phyloP scores from a whole-genome alignment of 2,888 invertebrate species.

The Lepidonotus clava region DNA sequence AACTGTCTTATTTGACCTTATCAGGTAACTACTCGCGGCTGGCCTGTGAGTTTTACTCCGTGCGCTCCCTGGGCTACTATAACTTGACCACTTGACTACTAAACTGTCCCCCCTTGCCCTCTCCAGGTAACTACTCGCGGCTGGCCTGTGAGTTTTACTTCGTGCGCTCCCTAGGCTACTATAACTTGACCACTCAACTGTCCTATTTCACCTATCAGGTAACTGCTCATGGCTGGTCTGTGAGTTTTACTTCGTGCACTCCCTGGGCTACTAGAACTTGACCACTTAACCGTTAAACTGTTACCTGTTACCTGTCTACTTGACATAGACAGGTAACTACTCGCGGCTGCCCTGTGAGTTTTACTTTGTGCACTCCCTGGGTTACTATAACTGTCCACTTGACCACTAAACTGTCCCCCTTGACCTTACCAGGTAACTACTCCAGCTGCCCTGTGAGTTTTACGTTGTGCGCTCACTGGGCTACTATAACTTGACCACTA shows the following conservation, averaged over 20 bases:
- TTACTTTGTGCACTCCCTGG: too few relatives aligned
- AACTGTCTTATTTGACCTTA: neutral
- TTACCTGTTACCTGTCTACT: slow-evolving; percentile 10
- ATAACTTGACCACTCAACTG: neutral
- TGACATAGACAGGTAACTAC: slow-evolving; percentile 69
- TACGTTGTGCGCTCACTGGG: neutral
- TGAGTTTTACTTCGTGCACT: neutral
- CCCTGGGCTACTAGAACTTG: neutral
- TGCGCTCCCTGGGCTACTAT: neutral
- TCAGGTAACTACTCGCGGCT: slow-evolving; percentile 68
- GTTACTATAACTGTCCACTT: too few relatives aligned
- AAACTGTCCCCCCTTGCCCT: neutral
- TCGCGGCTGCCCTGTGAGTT: neutral
- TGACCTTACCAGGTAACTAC: slow-evolving; percentile 68
- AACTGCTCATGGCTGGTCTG: slow-evolving; percentile 53
- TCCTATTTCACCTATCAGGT: slow-evolving; percentile 66
- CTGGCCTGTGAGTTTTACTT: neutral
- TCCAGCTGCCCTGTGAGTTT: neutral
- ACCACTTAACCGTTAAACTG: neutral
- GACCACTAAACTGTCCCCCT: neutral
- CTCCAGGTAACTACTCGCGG: slow-evolving; percentile 68
- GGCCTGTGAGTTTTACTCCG: neutral
- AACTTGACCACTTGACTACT: neutral
- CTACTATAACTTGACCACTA: neutral
- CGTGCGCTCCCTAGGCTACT: too few relatives aligned